Evolutionary conservation across 2,113 vertebrate species (phyloP), one percentile per base, ranked within the genome.

Genomic region (Onychostoma macrolepis): DNA sequence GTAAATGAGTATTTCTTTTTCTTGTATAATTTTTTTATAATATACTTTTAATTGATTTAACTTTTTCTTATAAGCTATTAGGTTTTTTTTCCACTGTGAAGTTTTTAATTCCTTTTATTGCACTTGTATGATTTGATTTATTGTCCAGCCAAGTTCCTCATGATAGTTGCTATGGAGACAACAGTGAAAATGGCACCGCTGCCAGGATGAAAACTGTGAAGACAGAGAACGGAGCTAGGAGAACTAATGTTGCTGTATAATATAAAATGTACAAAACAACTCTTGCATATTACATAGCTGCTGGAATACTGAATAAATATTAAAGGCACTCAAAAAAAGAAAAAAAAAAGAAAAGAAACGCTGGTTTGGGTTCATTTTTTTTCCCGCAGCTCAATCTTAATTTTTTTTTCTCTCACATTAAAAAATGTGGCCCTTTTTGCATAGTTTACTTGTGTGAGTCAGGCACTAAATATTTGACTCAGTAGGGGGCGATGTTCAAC

Each of bases 241-340:
- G 80, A 86, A 89, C 30, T 85, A 72, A 83, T 90, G 90, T 86
- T 87, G 83, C 88, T 88, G 85, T 90, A 83, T 83, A 86, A 86
- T 88, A 89, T 85, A 87, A 89, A 83, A 69, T 92, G 90, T 91
- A 92, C 82, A 90, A 86, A 90, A 89, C 84, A 87, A 81, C 81
- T 85, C 83, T 50, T 91, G 88, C 91, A 88, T 91, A 91, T 91
- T 88, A 87, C 90, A 86, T 90, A 90, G 88, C 90, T 89, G 88
- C 88, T 90, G 90, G 85, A 89, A 85, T 82, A 89, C 89, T 90
- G 90, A 89, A 91, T 88, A 84, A 87, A 86, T 84, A 90, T 87
- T 87, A 87, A 89, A 87, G 85, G 80, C 75, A 88, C 86, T 83
- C 72, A 45, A 38, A 56, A 88, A 28, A 85, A 61, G 15, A 45